phyloP scores from a whole-genome alignment of 2,797 vertebrate species.

The Taeniopygia guttata region DNA sequence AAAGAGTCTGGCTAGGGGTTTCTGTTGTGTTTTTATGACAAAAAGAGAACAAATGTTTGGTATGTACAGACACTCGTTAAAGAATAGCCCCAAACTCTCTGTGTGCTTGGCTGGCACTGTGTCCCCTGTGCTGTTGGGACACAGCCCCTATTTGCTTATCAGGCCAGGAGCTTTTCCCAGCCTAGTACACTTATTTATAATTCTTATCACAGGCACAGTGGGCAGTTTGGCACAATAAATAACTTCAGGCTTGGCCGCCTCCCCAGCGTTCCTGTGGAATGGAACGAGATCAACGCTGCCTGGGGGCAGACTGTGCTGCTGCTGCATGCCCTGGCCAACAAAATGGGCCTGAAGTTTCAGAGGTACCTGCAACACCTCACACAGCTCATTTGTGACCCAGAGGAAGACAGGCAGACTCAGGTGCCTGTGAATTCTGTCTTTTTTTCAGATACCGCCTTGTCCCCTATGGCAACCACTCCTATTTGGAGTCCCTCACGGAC shows the following conservation, averaged over 20 bases:
- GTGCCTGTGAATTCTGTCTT: not conserved
- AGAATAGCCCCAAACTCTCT: not conserved
- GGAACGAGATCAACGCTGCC: slow-evolving; percentile 98
- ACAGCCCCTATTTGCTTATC: not conserved
- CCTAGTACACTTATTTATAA: not conserved
- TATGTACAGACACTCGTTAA: accelerated
- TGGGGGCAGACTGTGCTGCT: slow-evolving; percentile 98
- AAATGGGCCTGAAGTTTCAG: slow-evolving; percentile 96
- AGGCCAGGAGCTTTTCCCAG: not conserved
- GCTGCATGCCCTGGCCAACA: slow-evolving; percentile 94
- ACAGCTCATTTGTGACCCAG: accelerated
- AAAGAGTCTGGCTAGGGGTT: accelerated
- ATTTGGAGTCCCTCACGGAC: slow-evolving; percentile 93
- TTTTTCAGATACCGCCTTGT: slow-evolving; percentile 90
- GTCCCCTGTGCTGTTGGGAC: not conserved
- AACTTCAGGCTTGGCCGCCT: slow-evolving; percentile 96
- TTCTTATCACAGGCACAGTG: slow-evolving; percentile 86
- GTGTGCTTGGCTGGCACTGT: not conserved
- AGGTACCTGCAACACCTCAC: slow-evolving; percentile 74
- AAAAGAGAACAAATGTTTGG: not conserved
- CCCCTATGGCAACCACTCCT: slow-evolving; percentile 97
- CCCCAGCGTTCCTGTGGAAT: slow-evolving; percentile 96
- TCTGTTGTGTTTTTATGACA: not conserved
- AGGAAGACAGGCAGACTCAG: not conserved
- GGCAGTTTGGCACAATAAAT: slow-evolving; percentile 98